Evolutionary conservation across 2,888 invertebrate genomes (phyloP), one percentile per base, ranked within the genome.

Genomic region (Scaptomyza cyrtandrae): DNA sequence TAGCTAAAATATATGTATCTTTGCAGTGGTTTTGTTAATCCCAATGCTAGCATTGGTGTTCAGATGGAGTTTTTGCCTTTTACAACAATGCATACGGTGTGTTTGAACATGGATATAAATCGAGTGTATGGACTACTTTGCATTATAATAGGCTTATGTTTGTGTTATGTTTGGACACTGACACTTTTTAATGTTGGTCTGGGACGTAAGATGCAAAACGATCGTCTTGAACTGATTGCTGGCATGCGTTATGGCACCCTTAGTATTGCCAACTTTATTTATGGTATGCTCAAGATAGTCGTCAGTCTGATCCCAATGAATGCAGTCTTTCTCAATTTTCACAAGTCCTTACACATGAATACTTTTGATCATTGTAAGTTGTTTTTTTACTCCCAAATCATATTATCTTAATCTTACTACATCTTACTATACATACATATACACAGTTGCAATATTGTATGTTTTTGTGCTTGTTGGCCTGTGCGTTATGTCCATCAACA

Each of bases 401-500:
- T 13, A 7, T 3, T 1, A 10, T 11, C 33, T 14, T 6, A n/a
- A 10, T 11, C n/a, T n/a, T 27, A 29, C 14, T 1, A 19, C 1
- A 24, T 24, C 24, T 4, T 24, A 6, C 10, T 14, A 19, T 19
- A 11, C 11, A 6, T n/a, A n/a, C 13, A 37, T 9, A 1, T 4
- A 13, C 16, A 1, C 52, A 73, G 76, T 48, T 10, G 7, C 19
- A 11, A 35, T 67, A 5, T 4, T 45, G 0, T 74, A 59, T 7
- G 10, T 66, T 3, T 6, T 78, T 3, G 6, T 75, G 9, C 4
- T 66, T 6, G 27, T 53, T 10, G 71, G 63, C 1, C 6, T 80
- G 0, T 78, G 61, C 37, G 59, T 75, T 1, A 14, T 69, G 19
- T 69, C 72, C 19, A 10, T 72, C 2, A 73, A 84, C 41, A 27